Conservation (phyloP, 2,888 invertebrate species). For the Agonopterix heracliana region DNA sequence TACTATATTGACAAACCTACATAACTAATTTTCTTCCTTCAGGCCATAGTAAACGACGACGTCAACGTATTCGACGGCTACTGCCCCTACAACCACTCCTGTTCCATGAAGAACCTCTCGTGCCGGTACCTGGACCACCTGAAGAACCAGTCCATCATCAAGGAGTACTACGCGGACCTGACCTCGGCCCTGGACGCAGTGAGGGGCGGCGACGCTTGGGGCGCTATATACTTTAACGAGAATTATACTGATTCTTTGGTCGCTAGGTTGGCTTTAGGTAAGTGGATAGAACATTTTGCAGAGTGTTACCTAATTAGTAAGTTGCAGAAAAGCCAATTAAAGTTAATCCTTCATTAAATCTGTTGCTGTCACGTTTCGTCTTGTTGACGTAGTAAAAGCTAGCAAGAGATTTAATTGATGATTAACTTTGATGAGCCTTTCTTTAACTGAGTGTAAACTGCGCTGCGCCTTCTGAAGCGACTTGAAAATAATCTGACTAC, state of each 20-base stretch:
- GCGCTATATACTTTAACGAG: conserved; percentile 89
- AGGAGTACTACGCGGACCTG: conserved; percentile 80
- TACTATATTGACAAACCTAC: too few species aligned
- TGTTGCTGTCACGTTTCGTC: too few species aligned
- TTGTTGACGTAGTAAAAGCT: too few species aligned
- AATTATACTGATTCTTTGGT: conserved; percentile 93
- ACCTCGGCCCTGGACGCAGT: conserved; percentile 84
- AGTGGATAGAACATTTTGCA: conserved; percentile 17
- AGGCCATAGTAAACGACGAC: conserved; percentile 71
- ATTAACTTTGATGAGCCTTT: too few species aligned
- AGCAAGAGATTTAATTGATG: too few species aligned
- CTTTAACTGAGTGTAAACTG: too few species aligned
- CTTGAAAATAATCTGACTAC: too few species aligned
- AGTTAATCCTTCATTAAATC: too few species aligned
- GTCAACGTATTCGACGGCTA: conserved; percentile 53
- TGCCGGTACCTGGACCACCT: conserved; percentile 88
- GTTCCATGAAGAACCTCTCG: conserved; percentile 83
- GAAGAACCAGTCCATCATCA: conserved; percentile 82
- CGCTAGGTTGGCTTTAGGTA: conserved; percentile 85
- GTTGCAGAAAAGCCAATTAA: too few species aligned
- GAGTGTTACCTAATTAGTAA: too few species aligned
- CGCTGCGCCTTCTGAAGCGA: too few species aligned
- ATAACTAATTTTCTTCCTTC: conserved; percentile 5
- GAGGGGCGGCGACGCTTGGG: conserved; percentile 88
- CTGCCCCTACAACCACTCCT: conserved; percentile 78